Base-by-base conservation (phyloP, 2,113 vertebrate species). In the Regulus satrapa region DNA sequence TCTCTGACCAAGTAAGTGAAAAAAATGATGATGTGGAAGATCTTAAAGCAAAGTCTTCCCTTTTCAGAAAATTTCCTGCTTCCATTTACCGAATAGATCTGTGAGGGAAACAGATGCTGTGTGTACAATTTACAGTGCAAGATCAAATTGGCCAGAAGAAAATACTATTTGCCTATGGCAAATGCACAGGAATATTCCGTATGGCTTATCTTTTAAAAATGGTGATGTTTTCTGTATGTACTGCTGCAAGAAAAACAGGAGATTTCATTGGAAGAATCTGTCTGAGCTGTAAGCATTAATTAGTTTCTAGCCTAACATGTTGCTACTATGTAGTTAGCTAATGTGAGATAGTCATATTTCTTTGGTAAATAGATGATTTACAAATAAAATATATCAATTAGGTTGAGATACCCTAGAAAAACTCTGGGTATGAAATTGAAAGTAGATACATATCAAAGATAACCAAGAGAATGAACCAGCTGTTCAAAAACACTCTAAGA, bases 21-120 rank as follows among this genome's bases (percentile, higher is more conserved):
- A 80, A 81, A 88, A 94, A 63, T 15, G 16, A 89, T 88, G 49
- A 71, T 66, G 32, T 56, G 71, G 34, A 89, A 85, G 75, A 75
- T 85, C 85, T 89, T 55, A 91, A 96, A 97, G 80, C 52, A 94
- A 78, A 96, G 95, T 94, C 73, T 63, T 89, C 96, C 45, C 69
- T 64, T 94, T 94, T 87, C 72, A 90, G 94, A 92, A 95, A 95
- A 89, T 90, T 76, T 92, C 69, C 52, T 91, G 28, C 78, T 67
- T 87, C 81, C 0, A 3, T 92, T 94, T 95, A 68, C 84, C 62
- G 32, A 95, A 96, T 75, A 76, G 62, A 83, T 97, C 75, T 68
- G 51, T 38, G 87, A 96, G 89, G 83, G 93, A 94, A 97, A 89
- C 58, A 49, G 81, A 64, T 2, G 29, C 63, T 76, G 26, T 78